Percentiles rank a stretch among this genome's conserved stretches.
These are phyloP conservation scores for Pinctada fucata DNA, from an alignment of 2,888 invertebrate species.

Conservation along the genomic window DNA sequence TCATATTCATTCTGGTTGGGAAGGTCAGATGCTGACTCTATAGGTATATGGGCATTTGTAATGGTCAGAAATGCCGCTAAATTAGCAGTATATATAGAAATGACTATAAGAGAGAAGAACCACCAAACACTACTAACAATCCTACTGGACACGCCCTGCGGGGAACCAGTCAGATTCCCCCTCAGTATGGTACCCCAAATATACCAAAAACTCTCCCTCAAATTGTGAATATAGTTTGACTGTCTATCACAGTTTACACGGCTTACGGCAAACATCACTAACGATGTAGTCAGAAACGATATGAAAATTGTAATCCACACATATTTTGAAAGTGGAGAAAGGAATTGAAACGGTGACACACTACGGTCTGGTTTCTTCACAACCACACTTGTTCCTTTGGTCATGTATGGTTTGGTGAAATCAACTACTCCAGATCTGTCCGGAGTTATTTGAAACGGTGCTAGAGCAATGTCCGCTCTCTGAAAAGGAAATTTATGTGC, in stretches of 20 bases:
- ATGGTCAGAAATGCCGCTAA: slow-evolving; percentile 72
- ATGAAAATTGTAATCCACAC: slow-evolving; percentile 80
- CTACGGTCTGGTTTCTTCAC: slow-evolving; percentile 92
- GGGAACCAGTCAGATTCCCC: slow-evolving; percentile 64
- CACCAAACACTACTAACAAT: slow-evolving; percentile 70
- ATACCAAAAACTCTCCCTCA: slow-evolving; percentile 72
- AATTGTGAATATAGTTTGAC: slow-evolving; percentile 53
- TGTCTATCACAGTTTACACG: slow-evolving; percentile 61
- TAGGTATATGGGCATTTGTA: slow-evolving; percentile 62
- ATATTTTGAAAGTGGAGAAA: slow-evolving; percentile 94
- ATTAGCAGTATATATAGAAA: slow-evolving; percentile 72
- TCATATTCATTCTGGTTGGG: slow-evolving; percentile 65
- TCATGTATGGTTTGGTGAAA: slow-evolving; percentile 98
- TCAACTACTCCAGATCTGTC: slow-evolving; percentile 95
- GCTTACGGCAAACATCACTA: slow-evolving; percentile 69
- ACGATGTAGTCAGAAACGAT: slow-evolving; percentile 64
- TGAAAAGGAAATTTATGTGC: slow-evolving; percentile 76
- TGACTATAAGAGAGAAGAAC: slow-evolving; percentile 70
- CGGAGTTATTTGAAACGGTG: slow-evolving; percentile 94
- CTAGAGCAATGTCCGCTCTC: slow-evolving; percentile 97
- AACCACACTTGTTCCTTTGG: slow-evolving; percentile 95
- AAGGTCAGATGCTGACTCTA: slow-evolving; percentile 66
- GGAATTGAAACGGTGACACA: slow-evolving; percentile 95
- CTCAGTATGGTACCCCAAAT: slow-evolving; percentile 71
- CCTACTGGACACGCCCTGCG: slow-evolving; percentile 65